phyloP scores from a whole-genome alignment of 2,888 invertebrate genomes.

The Drosophila testacea region DNA sequence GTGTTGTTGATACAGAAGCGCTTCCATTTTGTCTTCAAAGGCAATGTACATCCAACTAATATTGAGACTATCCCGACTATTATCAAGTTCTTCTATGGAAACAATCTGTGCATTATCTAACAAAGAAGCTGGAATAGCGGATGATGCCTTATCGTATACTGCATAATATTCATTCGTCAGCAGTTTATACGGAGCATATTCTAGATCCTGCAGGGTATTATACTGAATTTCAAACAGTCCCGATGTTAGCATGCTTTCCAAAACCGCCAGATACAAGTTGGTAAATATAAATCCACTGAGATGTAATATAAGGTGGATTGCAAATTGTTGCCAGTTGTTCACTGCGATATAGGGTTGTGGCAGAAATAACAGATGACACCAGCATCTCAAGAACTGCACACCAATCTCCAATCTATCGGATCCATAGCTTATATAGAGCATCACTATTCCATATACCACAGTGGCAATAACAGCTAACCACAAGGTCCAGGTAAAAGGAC shows the following conservation, averaged over 20 bases:
- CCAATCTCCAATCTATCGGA: constrained; percentile 23
- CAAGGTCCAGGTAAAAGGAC: constrained; percentile 42
- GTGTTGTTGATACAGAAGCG: constrained; percentile 59
- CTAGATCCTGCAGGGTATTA: constrained; percentile 54
- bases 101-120: not conserved
- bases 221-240: constrained; percentile 59
- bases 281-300: constrained; percentile 60
- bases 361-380: constrained; percentile 14
- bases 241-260: constrained; percentile 64
- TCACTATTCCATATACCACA: constrained; percentile 25
- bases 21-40: constrained; percentile 52
- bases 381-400: constrained; percentile 29
- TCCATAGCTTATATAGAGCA: constrained; percentile 23
- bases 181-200: constrained; percentile 27
- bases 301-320: constrained; percentile 36
- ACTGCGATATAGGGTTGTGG: constrained; percentile 1
- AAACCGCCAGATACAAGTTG: constrained; percentile 52
- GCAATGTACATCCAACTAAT: constrained; percentile 35
- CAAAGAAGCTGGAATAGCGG: constrained; percentile 7
- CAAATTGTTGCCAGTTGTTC: constrained; percentile 41
- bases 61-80: constrained; percentile 38
- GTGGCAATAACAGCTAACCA: constrained; percentile 46
- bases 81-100: not conserved
- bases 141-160: not conserved
- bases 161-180: constrained; percentile 34